A percentile compares a stretch with the other conserved stretches of the same genome.
Conservation (phyloP, 2,888 invertebrate genomes). For the Eristalinus sepulchralis region DNA sequence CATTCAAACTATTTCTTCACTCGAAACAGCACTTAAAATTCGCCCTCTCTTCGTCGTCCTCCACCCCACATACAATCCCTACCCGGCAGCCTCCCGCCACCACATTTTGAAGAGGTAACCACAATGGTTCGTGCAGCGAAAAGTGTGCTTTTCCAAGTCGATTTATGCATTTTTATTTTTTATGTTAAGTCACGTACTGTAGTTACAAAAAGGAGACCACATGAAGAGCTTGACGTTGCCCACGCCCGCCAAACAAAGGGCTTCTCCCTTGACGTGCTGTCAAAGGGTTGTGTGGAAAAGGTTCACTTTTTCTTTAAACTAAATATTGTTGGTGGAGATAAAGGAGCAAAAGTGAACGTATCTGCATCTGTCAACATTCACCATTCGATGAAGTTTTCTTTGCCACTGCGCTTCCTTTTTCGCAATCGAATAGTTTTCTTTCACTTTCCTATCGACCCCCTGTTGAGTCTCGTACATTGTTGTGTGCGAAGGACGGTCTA, state of each 20-base stretch:
- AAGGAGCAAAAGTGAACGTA: neutral
- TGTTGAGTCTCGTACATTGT: constrained; percentile 53
- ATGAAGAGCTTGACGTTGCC: constrained; percentile 55
- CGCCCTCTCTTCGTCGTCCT: neutral
- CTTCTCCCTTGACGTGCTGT: constrained; percentile 8
- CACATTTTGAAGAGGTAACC: neutral
- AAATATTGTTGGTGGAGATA: neutral
- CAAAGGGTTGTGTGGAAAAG: constrained; percentile 29
- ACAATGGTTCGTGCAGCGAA: neutral
- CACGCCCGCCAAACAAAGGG: constrained; percentile 19
- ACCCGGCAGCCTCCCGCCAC: neutral
- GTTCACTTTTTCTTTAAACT: neutral
- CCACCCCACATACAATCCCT: neutral
- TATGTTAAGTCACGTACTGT: constrained; percentile 65
- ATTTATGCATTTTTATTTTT: constrained; percentile 36
- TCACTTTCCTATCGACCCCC: constrained; percentile 56
- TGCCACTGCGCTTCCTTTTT: neutral
- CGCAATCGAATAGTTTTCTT: constrained; percentile 41
- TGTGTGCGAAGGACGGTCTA: neutral
- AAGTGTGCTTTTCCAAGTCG: neutral
- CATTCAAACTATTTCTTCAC: constrained; percentile 67
- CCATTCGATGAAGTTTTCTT: constrained; percentile 30
- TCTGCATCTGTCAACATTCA: constrained; percentile 41
- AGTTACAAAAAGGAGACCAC: constrained; percentile 56
- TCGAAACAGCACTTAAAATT: constrained; percentile 57